Evolutionary conservation across 2,113 vertebrate genomes (phyloP), one percentile per base, ranked within the genome.

Genomic region (Corythornis madagascariensis): DNA sequence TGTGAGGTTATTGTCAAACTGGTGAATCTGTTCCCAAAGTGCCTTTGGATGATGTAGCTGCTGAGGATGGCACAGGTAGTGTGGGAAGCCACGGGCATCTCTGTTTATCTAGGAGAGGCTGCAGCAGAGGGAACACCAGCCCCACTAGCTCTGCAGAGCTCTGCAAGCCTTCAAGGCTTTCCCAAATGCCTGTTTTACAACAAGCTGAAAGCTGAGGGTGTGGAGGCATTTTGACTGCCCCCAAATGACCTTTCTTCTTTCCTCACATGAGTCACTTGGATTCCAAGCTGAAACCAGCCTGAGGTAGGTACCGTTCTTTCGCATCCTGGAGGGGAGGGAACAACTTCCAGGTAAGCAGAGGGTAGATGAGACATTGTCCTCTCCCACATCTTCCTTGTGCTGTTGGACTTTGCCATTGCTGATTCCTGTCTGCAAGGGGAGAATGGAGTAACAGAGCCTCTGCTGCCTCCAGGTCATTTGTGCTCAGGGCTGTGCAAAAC

Each of bases 381-480:
- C 63, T 79, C 57, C 67, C 1, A 0, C 5, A 8, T 4, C 10
- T 16, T 59, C 42, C 52, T 45, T 3, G 33, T 9, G 0, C 28
- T 35, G 19, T 1, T 64, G 71, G 48, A 50, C 35, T 13, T 45
- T 28, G 35, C 55, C 4, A 0, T 64, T 13, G 33, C 38, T 2
- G 33, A 15, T 19, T 14, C 66, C 61, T 40, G 22, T 26, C 29
- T 18, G 1, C 4, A 4, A 10, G 35, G n/a, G 20, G 13, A 35
- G 7, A 1, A 2, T 50, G 88, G 24, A 33, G 4, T 16, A 33
- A 6, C 24, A 4, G n/a, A 17, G 24, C 20, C 40, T 18, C 35
- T 0, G 0, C 16, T 12, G 17, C 18, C 61, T 40, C 45, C 26
- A 8, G 53, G 19, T 38, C n/a, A 3, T 57, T 59, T 1, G 0